Base-by-base conservation (phyloP, 2,888 invertebrate genomes). In the Podabrus alpinus region DNA sequence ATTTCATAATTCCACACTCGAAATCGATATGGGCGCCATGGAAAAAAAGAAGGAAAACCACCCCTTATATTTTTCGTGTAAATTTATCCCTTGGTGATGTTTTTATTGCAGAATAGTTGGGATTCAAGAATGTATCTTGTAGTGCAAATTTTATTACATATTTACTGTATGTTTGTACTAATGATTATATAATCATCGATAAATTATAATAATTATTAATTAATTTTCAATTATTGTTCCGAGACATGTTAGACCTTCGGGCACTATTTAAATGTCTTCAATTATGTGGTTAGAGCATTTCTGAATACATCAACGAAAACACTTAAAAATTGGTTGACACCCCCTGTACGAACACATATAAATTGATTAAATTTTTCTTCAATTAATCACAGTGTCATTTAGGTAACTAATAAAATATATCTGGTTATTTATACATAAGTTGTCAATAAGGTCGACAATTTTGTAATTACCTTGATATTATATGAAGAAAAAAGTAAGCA, bases 401-500 rank as follows among this genome's bases (percentile, higher is more conserved):
- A n/a, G 5, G 9, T 21, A 19, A 64, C 21, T n/a, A 64, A n/a
- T 64, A 19, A 64, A 64, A 64, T 64, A 13, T 19, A 64, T 19
- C 21, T 59, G 10, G 3, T 16, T 21, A 64, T 21, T 64, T 64
- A 21, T 64, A 19, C 9, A 19, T 13, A 64, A 64, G 9, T 64
- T 19, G 17, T 19, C 21, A 64, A 64, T 64, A 64, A 64, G 62
- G 62, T 64, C 21, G 62, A 64, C 19, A 21, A 19, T 64, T 59
- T 66, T 59, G 15, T 66, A 71, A 67, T 71, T 71, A 24, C 71
- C 66, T 66, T 59, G 66, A 19, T 71, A 71, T 29, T 25, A 29
- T 62, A 25, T 64, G 25, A 17, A 61, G 60, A 61, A 61, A 68
- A 68, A 68, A 68, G 60, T 59, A 69, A 61, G 77, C 64, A 76